Conservation (phyloP, 1,140 invertebrate genomes). For the Cataglyphis hispanica region DNA sequence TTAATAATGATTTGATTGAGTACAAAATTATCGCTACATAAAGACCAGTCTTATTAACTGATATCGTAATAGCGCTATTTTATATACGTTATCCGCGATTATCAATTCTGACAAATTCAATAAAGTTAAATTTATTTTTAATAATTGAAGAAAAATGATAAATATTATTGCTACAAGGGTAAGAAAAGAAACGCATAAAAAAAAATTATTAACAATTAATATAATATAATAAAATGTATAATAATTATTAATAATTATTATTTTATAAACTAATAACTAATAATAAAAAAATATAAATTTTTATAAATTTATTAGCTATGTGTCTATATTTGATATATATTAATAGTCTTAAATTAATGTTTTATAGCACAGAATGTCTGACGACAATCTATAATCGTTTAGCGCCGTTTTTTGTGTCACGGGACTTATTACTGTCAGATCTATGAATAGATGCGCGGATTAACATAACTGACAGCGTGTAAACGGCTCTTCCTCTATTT, state of each 20-base stretch:
- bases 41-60: conserved; percentile 2
- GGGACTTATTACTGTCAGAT: conserved; percentile 54
- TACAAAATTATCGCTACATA: conserved; percentile 29
- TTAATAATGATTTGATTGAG: conserved; percentile 3
- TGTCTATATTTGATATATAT: neutral
- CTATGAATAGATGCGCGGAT: conserved; percentile 62
- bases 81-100: neutral
- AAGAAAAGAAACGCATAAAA: too few relatives aligned
- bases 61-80: conserved; percentile 2
- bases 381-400: conserved; percentile 13
- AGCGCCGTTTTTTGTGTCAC: conserved; percentile 10
- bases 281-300: neutral
- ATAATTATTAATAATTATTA: conserved; percentile 8
- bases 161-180: neutral
- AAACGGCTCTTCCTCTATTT: conserved; percentile 49
- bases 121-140: neutral
- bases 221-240: too few relatives aligned
- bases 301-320: neutral
- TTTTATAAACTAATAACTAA: neutral
- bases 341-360: neutral
- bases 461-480: conserved; percentile 50
- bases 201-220: too few relatives aligned
- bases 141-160: neutral
- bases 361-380: neutral
- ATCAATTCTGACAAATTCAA: neutral